Evolutionary conservation across 2,888 invertebrate genomes (phyloP).

Genomic region (Germaria angustata): DNA sequence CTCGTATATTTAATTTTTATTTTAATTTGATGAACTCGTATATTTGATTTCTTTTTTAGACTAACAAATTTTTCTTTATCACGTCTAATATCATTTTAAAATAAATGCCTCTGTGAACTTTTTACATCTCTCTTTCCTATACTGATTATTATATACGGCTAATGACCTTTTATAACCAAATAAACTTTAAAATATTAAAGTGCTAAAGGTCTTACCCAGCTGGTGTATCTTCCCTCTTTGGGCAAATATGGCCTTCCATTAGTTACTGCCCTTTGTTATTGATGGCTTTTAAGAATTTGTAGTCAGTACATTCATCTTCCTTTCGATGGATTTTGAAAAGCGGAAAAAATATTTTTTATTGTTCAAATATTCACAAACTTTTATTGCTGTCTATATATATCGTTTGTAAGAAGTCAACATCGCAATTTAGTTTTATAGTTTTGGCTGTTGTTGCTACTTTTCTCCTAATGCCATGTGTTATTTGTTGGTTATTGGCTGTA

Average conservation of each 20-base stretch:
- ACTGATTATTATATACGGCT: no score
- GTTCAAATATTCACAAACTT: slow-evolving; percentile 47
- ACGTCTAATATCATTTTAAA: no score
- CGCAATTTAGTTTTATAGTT: slow-evolving; percentile 31
- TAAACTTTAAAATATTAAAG: no score
- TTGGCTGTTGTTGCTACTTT: neutral
- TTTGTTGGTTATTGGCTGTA: slow-evolving; percentile 30
- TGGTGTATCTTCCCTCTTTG: no score
- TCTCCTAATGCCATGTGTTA: neutral
- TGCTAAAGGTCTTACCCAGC: no score
- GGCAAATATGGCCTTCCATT: neutral
- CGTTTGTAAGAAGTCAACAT: slow-evolving; percentile 56
- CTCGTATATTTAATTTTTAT: no score
- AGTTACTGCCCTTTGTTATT: neutral
- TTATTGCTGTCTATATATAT: slow-evolving; percentile 47
- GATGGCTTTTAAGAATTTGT: slow-evolving; percentile 5
- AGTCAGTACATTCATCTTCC: slow-evolving; percentile 14
- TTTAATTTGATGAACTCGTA: no score
- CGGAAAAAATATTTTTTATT: slow-evolving; percentile 17
- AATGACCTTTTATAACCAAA: no score
- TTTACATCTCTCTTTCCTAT: no score
- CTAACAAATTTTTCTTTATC: no score
- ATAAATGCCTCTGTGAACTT: no score
- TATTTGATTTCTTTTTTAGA: no score
- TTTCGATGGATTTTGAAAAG: slow-evolving; percentile 1